These are phyloP conservation scores for Ciconia maguari DNA, from an alignment of 2,113 vertebrate species.

Conservation along the genomic window DNA sequence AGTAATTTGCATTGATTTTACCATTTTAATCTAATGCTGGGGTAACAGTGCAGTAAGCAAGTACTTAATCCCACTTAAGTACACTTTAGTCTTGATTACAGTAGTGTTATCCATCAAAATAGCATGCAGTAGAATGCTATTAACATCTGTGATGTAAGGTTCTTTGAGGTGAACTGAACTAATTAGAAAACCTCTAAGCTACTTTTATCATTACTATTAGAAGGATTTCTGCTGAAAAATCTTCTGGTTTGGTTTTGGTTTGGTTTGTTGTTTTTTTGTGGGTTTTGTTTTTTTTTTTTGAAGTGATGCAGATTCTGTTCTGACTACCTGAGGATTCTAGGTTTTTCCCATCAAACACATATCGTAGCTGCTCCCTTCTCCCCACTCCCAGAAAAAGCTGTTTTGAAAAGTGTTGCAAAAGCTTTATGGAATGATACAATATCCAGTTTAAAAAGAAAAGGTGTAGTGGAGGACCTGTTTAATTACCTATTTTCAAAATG, in stretches of 20 bases:
- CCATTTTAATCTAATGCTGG: not conserved
- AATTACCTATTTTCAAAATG: not conserved
- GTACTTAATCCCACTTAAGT: not conserved
- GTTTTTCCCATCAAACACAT: not conserved
- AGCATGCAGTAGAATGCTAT: not conserved
- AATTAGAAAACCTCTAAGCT: not conserved
- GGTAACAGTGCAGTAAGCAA: not conserved
- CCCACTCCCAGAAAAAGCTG: not conserved
- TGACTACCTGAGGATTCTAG: not conserved
- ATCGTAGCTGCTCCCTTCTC: not conserved
- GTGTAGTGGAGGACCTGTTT: not conserved
- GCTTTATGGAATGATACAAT: not conserved
- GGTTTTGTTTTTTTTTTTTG: not conserved
- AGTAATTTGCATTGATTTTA: not conserved
- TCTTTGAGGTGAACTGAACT: not conserved
- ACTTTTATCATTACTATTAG: not conserved
- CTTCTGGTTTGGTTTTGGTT: not conserved
- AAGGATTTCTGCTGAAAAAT: not conserved
- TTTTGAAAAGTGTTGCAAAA: not conserved
- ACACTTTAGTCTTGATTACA: not conserved
- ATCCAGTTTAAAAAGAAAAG: not conserved
- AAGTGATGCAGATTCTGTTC: not conserved
- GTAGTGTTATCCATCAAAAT: not conserved
- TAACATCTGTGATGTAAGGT: not conserved
- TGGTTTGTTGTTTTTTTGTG: not conserved